These are phyloP conservation scores for Lepus americanus DNA, from an alignment of 2,113 vertebrate genomes.

Conservation along the genomic window DNA sequence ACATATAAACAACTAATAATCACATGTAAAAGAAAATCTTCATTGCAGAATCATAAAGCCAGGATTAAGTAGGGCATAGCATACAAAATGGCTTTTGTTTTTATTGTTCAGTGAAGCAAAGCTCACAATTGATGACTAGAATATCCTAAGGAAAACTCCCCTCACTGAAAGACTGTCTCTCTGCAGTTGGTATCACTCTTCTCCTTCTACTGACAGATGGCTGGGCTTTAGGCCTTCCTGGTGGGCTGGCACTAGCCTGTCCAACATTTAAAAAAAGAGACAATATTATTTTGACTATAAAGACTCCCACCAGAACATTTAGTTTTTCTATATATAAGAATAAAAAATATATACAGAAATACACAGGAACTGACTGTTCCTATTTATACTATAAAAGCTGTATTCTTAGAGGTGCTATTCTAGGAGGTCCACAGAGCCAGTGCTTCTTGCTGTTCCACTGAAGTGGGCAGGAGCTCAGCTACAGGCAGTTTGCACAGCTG, in stretches of 20 bases:
- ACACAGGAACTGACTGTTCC: background rate
- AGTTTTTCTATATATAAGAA: background rate
- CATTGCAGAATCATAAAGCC: background rate
- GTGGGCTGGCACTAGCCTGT: conserved; percentile 56
- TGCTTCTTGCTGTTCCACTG: background rate
- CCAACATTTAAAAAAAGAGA: conserved; percentile 72
- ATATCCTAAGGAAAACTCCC: conserved; percentile 63
- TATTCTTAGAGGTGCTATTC: conserved; percentile 56
- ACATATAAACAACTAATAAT: background rate
- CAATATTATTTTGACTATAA: conserved; percentile 68
- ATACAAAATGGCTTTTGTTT: conserved; percentile 49
- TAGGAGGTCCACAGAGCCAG: background rate
- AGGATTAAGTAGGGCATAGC: background rate
- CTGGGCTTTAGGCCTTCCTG: conserved; percentile 64
- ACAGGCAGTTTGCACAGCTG: conserved; percentile 79
- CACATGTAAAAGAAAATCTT: background rate
- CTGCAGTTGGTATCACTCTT: background rate
- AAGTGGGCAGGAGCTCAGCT: conserved; percentile 74
- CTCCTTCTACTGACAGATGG: conserved; percentile 74
- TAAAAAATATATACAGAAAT: conserved; percentile 53
- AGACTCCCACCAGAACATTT: conserved; percentile 56
- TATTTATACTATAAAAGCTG: conserved; percentile 40
- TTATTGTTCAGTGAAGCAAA: conserved; percentile 69
- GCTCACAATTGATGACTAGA: conserved; percentile 54
- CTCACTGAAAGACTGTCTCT: conserved; percentile 48